Base-by-base conservation (phyloP, 2,113 vertebrate genomes). In the Brienomyrus longianalis region DNA sequence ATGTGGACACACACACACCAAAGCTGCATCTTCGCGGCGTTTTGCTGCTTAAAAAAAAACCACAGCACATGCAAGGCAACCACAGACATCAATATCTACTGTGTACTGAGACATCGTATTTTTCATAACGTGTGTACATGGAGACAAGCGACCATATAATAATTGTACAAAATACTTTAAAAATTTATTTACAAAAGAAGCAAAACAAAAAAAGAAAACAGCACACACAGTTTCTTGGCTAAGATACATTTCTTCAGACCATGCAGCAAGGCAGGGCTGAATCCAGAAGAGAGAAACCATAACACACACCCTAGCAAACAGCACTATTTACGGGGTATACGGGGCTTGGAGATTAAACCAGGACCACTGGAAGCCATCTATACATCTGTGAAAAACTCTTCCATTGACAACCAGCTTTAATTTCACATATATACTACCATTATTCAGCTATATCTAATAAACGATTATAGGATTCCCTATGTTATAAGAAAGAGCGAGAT, bases 141-240 rank as follows among this genome's bases (percentile, higher is more conserved):
- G 31, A 43, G 54, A 47, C 39, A 84, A 51, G 6, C 4, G 52
- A 89, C 21, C 23, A 31, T 7, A 56, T 27, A 48, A 62, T 84
- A 43, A 85, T 43, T 86, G 77, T 86, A 90, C 54, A 90, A 90
- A 89, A 89, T 83, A 85, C 88, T 89, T 89, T 88, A 90, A 90
- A 90, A 88, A 83, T 85, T 90, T 90, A 90, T 90, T 90, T 89
- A 90, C 90, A 90, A 89, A 70, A 89, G 62, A 43, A 43, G 51
- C 19, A 88, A 21, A 56, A 66, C 19, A 90, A 47, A 88, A 11
- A 35, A 50, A n/a, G 27, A 88, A 84, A 48, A 35, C 13, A 39
- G 39, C 74, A 80, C 74, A 31, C 11, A 86, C 5, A 83, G 56
- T 52, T 88, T 47, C 43, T 85, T 86, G 39, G 56, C 83, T 48